A percentile compares a stretch with the other conserved stretches of the same genome.
These are phyloP conservation scores for Pentalonia nigronervosa DNA, from an alignment of 1,140 invertebrate genomes.

Conservation along the genomic window DNA sequence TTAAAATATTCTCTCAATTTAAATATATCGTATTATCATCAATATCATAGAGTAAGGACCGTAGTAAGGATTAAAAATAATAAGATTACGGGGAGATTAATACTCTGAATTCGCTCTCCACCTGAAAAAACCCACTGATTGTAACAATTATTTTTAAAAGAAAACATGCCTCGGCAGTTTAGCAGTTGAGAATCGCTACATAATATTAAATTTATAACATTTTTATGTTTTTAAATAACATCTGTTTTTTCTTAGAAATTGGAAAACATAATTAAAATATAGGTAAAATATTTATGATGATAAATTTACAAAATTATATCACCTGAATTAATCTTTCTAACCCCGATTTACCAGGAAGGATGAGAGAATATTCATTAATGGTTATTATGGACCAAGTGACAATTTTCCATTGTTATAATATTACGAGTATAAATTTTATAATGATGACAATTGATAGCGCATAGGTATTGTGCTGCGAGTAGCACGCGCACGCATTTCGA, in stretches of 20 bases:
- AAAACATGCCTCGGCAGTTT: no score
- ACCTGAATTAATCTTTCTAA: background rate
- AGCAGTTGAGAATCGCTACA: no score
- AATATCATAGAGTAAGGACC: no score
- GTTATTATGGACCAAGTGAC: background rate
- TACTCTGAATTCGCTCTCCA: background rate
- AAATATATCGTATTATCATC: no score
- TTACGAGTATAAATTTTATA: background rate
- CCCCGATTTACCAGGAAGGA: background rate
- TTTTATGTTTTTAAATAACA: background rate
- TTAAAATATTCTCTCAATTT: no score
- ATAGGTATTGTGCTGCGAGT: background rate
- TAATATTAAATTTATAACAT: background rate
- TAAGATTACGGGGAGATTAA: background rate
- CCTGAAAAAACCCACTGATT: background rate
- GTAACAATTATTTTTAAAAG: no score
- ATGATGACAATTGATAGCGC: background rate
- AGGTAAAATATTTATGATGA: background rate
- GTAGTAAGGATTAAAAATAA: background rate
- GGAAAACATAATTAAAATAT: background rate
- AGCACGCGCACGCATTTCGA: background rate
- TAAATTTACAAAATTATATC: background rate
- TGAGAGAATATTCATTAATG: background rate
- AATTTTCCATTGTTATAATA: background rate
- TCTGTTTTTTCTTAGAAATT: background rate